These are phyloP conservation scores for Chymomyza procnemis DNA, from an alignment of 2,888 invertebrate species.

Conservation along the genomic window DNA sequence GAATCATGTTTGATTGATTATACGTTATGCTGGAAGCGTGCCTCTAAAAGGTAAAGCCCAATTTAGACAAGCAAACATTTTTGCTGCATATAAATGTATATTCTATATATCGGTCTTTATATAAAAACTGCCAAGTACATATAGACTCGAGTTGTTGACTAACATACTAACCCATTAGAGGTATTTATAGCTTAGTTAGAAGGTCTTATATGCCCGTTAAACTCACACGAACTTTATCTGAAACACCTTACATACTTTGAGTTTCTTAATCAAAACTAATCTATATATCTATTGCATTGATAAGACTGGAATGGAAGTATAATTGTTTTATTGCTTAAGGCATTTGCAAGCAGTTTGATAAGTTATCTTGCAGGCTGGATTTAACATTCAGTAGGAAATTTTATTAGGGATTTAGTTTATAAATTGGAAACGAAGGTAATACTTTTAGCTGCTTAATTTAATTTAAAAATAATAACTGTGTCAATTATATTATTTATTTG, in stretches of 20 bases:
- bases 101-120: background rate
- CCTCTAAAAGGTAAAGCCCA: background rate
- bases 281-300: background rate
- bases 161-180: background rate
- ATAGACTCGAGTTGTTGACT: background rate
- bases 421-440: background rate
- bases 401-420: background rate
- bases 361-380: background rate
- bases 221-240: background rate
- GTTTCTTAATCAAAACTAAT: background rate
- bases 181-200: background rate
- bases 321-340: background rate
- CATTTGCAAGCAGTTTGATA: background rate
- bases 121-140: background rate
- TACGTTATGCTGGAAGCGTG: background rate
- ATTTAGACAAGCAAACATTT: background rate
- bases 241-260: background rate
- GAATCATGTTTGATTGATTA: background rate
- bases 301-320: background rate
- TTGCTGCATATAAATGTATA: background rate
- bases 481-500: too few species aligned
- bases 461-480: too few species aligned
- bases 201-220: background rate
- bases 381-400: background rate
- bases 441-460: background rate